Evolutionary conservation across 2,797 vertebrate species (phyloP), one percentile per base, ranked within the genome.

Genomic region (Avahi laniger): DNA sequence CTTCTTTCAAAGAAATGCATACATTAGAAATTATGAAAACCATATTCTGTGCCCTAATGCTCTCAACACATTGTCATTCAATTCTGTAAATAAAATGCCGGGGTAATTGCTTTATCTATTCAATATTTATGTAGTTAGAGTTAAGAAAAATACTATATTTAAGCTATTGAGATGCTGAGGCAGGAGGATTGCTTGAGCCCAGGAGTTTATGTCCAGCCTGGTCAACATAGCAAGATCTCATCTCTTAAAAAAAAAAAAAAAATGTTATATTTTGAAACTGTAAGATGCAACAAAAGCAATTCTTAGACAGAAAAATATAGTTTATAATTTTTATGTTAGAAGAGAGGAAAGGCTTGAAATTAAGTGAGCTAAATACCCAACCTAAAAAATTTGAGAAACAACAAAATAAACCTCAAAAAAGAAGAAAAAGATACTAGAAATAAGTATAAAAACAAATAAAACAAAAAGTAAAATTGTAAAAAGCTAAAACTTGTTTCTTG

Each of bases 381-480:
- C 30, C 54, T 85, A 73, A 81, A 59, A 81, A 65, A 79, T 43
- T 59, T 33, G 46, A 85, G 65, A 85, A 82, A 86, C 0, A 81
- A 41, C 10, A 82, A 41, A 75, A 85, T 15, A 86, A 91, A 85
- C 22, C 13, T 38, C 95, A 84, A 92, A 38, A 61, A 90, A 89
- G 4, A 83, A 81, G 41, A 87, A 88, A 93, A 10, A 35, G 7
- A 50, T 24, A 48, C 72, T 50, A 75, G 26, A 69, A 91, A 46
- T 14, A 46, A 92, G 26, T 35, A 33, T 33, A 10, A 61, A 95
- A 93, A 38, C 12, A 83, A 73, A 79, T 75, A 63, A 92, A 84
- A 78, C 5, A 57, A 38, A n/a, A 93, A 89, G 52, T 43, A 81
- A 97, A 86, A 76, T 61, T 65, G 88, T 10, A 92, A 87, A 97